phyloP scores from a whole-genome alignment of 2,113 vertebrate genomes.

The Microtus richardsoni region DNA sequence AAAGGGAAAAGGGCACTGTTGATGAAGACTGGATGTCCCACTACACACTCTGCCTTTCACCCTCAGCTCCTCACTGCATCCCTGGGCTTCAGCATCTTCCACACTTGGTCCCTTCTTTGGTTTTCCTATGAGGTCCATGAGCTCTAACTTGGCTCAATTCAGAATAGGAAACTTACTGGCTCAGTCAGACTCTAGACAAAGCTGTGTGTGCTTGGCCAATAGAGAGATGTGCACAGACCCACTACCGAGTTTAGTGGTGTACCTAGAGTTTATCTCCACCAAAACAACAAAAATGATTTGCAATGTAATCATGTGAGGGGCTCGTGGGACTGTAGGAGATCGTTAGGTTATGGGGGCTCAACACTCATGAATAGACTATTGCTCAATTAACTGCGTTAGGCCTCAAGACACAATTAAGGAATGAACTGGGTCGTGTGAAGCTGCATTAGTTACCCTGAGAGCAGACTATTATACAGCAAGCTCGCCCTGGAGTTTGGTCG shows the following conservation, averaged over 20 bases:
- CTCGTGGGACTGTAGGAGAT: neutral
- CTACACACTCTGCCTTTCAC: neutral
- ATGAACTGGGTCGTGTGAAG: neutral
- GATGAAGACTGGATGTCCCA: neutral
- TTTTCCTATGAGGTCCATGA: neutral
- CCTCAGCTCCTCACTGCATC: neutral
- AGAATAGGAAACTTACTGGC: neutral
- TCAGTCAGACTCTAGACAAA: too few species aligned
- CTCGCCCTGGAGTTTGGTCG: neutral
- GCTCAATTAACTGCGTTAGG: neutral
- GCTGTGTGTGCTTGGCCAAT: too few species aligned
- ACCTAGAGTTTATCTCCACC: neutral
- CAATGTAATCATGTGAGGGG: too few species aligned
- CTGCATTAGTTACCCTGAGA: too few species aligned
- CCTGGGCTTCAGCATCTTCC: neutral
- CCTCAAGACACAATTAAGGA: neutral
- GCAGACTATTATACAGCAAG: neutral
- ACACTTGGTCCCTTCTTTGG: neutral
- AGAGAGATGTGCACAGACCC: neutral
- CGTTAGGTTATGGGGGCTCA: neutral
- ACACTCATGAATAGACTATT: neutral
- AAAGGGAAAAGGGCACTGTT: neutral
- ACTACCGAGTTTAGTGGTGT: neutral
- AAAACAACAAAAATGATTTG: neutral
- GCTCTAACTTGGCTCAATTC: neutral